Conservation (phyloP, 2,113 vertebrate species). For the Ailurus styani region DNA sequence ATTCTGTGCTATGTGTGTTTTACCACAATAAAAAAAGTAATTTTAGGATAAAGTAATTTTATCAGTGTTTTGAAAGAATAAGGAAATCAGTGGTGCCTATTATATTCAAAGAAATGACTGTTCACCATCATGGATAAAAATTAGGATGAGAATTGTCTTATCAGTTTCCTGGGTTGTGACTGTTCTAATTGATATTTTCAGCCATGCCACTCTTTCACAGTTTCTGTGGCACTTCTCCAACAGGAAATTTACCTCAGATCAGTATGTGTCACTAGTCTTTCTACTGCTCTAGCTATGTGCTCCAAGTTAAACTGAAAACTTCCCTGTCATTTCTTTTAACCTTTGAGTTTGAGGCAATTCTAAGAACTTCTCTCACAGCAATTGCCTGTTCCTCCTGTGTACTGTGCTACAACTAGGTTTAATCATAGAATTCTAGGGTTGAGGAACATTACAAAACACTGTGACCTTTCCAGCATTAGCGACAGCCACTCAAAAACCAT, state of each 20-base stretch:
- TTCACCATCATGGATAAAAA: not conserved
- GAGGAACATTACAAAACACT: not conserved
- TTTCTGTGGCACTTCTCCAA: not conserved
- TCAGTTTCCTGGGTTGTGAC: not conserved
- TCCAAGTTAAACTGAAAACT: not conserved
- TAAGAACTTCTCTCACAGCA: not conserved
- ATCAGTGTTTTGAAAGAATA: not conserved
- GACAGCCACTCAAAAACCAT: not conserved
- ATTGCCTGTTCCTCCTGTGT: not conserved
- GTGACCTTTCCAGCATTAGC: not conserved
- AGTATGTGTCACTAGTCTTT: not conserved
- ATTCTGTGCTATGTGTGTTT: not conserved
- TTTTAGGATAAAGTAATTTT: not conserved
- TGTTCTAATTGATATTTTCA: not conserved
- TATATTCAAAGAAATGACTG: not conserved
- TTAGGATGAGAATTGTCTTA: not conserved
- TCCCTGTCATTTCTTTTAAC: slow-evolving; percentile 34
- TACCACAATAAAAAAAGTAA: not conserved
- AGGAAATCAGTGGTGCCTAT: not conserved
- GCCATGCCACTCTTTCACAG: not conserved
- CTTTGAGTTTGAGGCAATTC: slow-evolving; percentile 33
- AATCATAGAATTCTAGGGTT: slow-evolving; percentile 19
- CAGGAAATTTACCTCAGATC: not conserved
- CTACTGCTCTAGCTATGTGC: not conserved
- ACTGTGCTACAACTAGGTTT: not conserved